Evolutionary conservation across 2,888 invertebrate genomes (phyloP).

Genomic region (Latrodectus hesperus): DNA sequence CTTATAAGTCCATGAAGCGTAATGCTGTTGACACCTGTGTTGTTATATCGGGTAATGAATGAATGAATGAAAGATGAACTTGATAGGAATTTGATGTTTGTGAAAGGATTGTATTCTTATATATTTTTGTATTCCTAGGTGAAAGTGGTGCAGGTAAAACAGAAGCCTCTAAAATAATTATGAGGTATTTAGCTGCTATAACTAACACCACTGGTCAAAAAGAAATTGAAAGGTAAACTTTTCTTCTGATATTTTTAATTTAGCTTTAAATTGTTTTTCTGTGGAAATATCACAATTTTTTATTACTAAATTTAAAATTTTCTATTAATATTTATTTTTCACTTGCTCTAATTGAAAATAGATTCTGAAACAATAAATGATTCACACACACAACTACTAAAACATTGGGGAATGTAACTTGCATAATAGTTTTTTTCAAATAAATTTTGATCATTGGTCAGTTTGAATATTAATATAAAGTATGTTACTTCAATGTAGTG

Average conservation of each 20-base stretch:
- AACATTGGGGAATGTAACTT: too few species aligned
- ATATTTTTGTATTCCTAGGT: conserved; percentile 73
- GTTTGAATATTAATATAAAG: too few species aligned
- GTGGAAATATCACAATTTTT: background rate
- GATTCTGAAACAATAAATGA: background rate
- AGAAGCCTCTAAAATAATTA: conserved; percentile 98
- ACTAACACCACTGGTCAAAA: conserved; percentile 92
- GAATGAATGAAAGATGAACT: too few species aligned
- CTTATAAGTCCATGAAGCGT: conserved; percentile 94
- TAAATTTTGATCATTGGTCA: too few species aligned
- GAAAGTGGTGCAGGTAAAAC: conserved; percentile 99
- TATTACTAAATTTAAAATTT: background rate
- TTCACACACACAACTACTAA: too few species aligned
- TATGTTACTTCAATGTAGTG: too few species aligned
- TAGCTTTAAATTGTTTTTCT: too few species aligned
- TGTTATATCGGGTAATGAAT: conserved; percentile 82
- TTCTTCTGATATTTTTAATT: too few species aligned
- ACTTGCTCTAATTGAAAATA: background rate
- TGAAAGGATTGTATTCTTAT: background rate
- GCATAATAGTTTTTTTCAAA: too few species aligned
- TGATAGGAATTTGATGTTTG: too few species aligned
- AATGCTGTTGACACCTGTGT: conserved; percentile 95
- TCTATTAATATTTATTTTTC: background rate
- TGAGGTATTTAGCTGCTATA: conserved; percentile 96
- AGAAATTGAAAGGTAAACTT: conserved; percentile 92